These are phyloP conservation scores for Tenthredo notha DNA, from an alignment of 2,888 invertebrate species.

Conservation along the genomic window DNA sequence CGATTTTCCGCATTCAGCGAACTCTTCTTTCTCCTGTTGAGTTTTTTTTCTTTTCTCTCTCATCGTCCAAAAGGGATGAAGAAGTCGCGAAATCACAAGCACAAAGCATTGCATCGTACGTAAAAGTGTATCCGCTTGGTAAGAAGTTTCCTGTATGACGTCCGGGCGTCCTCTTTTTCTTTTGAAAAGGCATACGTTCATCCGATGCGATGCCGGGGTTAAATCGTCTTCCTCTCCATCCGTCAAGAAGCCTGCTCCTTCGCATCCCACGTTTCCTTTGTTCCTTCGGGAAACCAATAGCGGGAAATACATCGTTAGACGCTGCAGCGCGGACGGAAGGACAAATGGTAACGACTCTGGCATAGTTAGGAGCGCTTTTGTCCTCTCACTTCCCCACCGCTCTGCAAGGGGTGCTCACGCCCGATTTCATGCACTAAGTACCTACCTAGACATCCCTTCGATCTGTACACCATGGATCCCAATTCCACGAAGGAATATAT, in stretches of 20 bases:
- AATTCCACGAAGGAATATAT: neutral
- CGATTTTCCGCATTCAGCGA: neutral
- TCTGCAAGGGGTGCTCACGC: constrained; percentile 42
- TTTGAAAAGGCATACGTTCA: constrained; percentile 35
- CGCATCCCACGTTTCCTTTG: constrained; percentile 61
- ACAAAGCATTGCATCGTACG: constrained; percentile 16
- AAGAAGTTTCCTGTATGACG: constrained; percentile 22
- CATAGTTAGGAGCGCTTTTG: constrained; percentile 50
- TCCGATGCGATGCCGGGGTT: constrained; percentile 10
- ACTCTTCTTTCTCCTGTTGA: neutral
- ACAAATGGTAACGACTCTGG: constrained; percentile 65
- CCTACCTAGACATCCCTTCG: constrained; percentile 41
- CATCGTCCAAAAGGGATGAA: neutral
- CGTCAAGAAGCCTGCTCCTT: constrained; percentile 53
- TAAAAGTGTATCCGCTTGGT: neutral
- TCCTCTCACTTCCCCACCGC: constrained; percentile 19
- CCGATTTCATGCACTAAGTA: constrained; percentile 47
- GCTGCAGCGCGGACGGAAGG: constrained; percentile 57
- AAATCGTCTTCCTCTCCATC: constrained; percentile 59
- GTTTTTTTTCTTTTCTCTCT: neutral
- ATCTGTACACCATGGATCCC: constrained; percentile 12
- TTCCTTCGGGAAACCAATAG: constrained; percentile 72
- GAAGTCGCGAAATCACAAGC: neutral
- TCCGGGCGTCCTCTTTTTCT: neutral
- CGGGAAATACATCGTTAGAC: constrained; percentile 73